Evolutionary conservation across 2,888 invertebrate species (phyloP).

Genomic region (Ochropleura plecta): DNA sequence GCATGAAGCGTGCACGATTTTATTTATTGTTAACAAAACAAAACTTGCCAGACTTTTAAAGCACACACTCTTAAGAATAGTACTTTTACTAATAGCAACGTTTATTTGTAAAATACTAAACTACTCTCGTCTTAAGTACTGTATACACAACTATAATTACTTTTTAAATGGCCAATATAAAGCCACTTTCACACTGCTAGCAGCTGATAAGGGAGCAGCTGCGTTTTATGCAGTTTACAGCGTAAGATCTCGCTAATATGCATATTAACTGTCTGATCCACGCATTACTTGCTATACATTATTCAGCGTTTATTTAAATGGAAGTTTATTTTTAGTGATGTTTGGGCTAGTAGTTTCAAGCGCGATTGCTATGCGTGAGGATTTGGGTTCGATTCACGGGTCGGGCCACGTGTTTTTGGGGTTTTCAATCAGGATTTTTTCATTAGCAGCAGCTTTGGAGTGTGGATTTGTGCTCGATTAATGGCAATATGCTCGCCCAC

Average conservation of each 20-base stretch:
- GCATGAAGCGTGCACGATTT: background rate
- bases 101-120: slow-evolving; percentile 28
- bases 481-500: background rate
- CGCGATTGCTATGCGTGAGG: too few species aligned
- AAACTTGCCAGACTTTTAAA: slow-evolving; percentile 41
- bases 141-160: slow-evolving; percentile 41
- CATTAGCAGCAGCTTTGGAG: background rate
- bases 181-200: slow-evolving; percentile 37
- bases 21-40: slow-evolving; percentile 24
- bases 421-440: background rate
- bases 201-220: slow-evolving; percentile 42
- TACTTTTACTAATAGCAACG: slow-evolving; percentile 24
- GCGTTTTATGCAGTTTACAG: slow-evolving; percentile 45
- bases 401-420: background rate
- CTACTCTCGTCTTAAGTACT: slow-evolving; percentile 27
- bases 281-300: slow-evolving; percentile 18
- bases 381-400: background rate
- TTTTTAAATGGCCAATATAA: slow-evolving; percentile 45
- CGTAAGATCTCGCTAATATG: slow-evolving; percentile 20
- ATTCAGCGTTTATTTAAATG: slow-evolving; percentile 28
- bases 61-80: slow-evolving; percentile 21
- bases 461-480: background rate
- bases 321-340: background rate
- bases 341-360: background rate
- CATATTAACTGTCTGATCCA: slow-evolving; percentile 27